Conservation (phyloP, 2,888 invertebrate species). For the Leuctra nigra region DNA sequence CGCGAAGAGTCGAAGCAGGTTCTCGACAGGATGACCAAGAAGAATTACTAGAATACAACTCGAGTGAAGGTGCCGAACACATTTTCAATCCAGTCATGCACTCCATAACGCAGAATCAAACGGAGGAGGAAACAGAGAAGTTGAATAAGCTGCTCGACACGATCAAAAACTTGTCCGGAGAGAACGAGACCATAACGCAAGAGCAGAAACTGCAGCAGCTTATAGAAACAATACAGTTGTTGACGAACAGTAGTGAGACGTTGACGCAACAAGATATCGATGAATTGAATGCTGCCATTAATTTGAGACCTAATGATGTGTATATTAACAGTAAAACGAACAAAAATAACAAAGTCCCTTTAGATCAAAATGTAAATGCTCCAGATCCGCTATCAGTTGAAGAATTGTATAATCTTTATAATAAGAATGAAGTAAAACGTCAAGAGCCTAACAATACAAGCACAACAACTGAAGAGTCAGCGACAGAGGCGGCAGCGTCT, state of each 20-base stretch:
- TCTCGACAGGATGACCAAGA: neutral
- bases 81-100: constrained; percentile 41
- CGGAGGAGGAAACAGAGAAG: constrained; percentile 46
- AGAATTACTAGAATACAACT: neutral
- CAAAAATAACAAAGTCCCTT: constrained; percentile 30
- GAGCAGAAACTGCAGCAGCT: constrained; percentile 39
- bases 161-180: constrained; percentile 40
- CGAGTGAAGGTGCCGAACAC: constrained; percentile 31
- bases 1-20: neutral
- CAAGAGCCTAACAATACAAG: constrained; percentile 37
- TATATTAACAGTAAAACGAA: constrained; percentile 31
- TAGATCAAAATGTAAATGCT: constrained; percentile 35
- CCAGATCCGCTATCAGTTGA: constrained; percentile 42
- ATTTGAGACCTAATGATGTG: constrained; percentile 1
- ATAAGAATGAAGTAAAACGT: constrained; percentile 47
- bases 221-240: constrained; percentile 41
- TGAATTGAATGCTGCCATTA: constrained; percentile 31
- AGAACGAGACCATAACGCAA: constrained; percentile 32
- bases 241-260: constrained; percentile 41
- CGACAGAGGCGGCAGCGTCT: neutral
- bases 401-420: constrained; percentile 36
- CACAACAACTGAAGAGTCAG: constrained; percentile 7
- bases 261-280: constrained; percentile 42
- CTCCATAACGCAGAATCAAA: constrained; percentile 31
- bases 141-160: constrained; percentile 41